Conservation (phyloP, 1,140 invertebrate genomes). For the Globodera rostochiensis region DNA sequence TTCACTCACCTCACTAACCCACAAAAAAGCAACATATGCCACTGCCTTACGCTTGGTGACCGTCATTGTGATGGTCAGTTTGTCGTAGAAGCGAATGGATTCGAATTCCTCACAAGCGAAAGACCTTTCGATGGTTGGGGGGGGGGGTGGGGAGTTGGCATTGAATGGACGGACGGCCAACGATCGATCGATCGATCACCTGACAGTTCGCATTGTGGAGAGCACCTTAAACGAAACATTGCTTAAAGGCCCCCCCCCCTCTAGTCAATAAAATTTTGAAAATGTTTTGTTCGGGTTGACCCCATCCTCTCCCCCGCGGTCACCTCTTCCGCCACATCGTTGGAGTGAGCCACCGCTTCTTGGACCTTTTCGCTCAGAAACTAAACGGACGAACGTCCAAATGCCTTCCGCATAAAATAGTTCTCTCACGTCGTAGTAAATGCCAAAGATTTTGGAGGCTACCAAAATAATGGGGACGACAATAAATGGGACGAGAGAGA, state of each 20-base stretch:
- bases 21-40: slow-evolving; percentile 23
- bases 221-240: slow-evolving; percentile 16
- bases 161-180: neutral
- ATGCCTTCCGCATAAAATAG: neutral
- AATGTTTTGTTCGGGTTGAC: neutral
- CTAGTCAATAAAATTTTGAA: neutral
- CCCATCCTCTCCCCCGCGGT: slow-evolving; percentile 11
- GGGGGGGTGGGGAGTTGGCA: neutral
- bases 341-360: slow-evolving; percentile 63
- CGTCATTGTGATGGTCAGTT: slow-evolving; percentile 39
- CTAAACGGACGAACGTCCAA: slow-evolving; percentile 36
- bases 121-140: neutral
- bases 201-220: slow-evolving; percentile 34
- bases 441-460: slow-evolving; percentile 67
- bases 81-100: slow-evolving; percentile 41
- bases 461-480: slow-evolving; percentile 66
- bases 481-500: slow-evolving; percentile 66
- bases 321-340: slow-evolving; percentile 65
- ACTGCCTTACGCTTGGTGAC: slow-evolving; percentile 27
- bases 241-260: no score
- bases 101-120: slow-evolving; percentile 50
- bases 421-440: slow-evolving; percentile 57
- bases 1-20: slow-evolving; percentile 15
- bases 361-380: slow-evolving; percentile 55
- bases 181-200: slow-evolving; percentile 4